phyloP scores from a whole-genome alignment of 1,140 invertebrate species.

The Drosophila albomicans region DNA sequence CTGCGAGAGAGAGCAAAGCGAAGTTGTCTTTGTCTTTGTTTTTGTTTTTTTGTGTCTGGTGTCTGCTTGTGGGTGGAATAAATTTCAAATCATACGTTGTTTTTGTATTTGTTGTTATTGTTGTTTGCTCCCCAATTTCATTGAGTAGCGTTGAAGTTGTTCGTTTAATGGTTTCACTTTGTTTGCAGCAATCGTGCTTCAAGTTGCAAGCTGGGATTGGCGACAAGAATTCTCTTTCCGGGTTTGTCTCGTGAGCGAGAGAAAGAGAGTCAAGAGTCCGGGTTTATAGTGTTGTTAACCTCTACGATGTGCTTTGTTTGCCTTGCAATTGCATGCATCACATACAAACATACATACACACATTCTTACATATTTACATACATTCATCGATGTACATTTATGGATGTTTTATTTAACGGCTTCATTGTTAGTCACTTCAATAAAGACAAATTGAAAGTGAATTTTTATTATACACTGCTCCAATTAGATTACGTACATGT shows the following conservation, averaged over 20 bases:
- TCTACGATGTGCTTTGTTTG: conserved; percentile 36
- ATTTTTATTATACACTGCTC: neutral
- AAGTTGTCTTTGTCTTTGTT: conserved; percentile 28
- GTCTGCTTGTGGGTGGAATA: conserved; percentile 44
- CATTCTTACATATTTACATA: neutral
- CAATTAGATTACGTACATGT: neutral
- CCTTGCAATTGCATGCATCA: conserved; percentile 3
- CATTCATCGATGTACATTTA: too few relatives aligned
- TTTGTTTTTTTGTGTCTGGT: too few relatives aligned
- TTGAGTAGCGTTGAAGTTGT: conserved; percentile 34
- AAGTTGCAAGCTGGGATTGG: conserved; percentile 26
- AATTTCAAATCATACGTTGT: conserved; percentile 34
- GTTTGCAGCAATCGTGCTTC: conserved; percentile 30
- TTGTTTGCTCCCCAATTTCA: neutral
- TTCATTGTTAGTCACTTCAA: conserved; percentile 14
- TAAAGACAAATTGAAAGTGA: conserved; percentile 4
- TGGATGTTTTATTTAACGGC: conserved; percentile 22
- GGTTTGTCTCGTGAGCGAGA: conserved; percentile 37
- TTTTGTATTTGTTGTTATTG: neutral
- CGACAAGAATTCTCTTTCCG: conserved; percentile 51
- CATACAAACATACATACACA: neutral
- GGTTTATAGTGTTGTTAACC: conserved; percentile 70
- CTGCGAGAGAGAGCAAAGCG: neutral
- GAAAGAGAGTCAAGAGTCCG: conserved; percentile 2
- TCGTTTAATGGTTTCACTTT: conserved; percentile 59